Base-by-base conservation (phyloP, 2,888 invertebrate genomes). In the Melinopterus prodromus region DNA sequence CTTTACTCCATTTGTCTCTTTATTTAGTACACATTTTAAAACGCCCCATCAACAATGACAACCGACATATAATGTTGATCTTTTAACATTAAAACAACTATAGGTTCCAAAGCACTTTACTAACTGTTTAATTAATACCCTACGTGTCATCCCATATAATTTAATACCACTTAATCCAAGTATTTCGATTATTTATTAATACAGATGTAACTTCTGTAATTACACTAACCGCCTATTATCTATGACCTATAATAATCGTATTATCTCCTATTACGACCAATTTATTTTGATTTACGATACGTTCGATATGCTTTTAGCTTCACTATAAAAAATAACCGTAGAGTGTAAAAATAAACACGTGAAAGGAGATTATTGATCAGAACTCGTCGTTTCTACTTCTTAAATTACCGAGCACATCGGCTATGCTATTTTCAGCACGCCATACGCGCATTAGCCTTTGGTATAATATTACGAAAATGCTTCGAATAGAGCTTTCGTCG, bases 401-500 rank as follows among this genome's bases (percentile, higher is more conserved):
- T 74, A 74, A 74, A 74, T 74, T 74, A 74, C 74, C 74, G n/a
- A 36, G 37, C 74, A n/a, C 74, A 74, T 74, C 37, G 36, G 74
- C 35, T 12, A 12, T 53, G 74, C 74, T 74, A 74, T 74, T 74
- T 74, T 74, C 74, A 74, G 74, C 74, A 74, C 74, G 74, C 74
- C 74, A 74, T 74, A 35, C 35, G 37, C 36, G 74, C 74, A 74
- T 74, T 74, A 74, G 35, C 74, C 37, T 74, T 35, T 35, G 37
- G 74, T 35, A 36, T 26, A 37, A 9, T 35, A 74, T 37, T 74
- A 74, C 74, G n/a, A 35, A 37, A 35, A 71, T 16, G 26, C 12
- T 15, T 74, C 36, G 74, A 53, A 53, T 53, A 53, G 53, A 53
- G 53, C 53, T 53, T 53, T 53, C 53, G 53, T 6, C 53, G 7